A percentile compares a stretch with the other conserved stretches of the same genome.
Conservation (phyloP, 2,888 invertebrate species). For the Meta bourneti region DNA sequence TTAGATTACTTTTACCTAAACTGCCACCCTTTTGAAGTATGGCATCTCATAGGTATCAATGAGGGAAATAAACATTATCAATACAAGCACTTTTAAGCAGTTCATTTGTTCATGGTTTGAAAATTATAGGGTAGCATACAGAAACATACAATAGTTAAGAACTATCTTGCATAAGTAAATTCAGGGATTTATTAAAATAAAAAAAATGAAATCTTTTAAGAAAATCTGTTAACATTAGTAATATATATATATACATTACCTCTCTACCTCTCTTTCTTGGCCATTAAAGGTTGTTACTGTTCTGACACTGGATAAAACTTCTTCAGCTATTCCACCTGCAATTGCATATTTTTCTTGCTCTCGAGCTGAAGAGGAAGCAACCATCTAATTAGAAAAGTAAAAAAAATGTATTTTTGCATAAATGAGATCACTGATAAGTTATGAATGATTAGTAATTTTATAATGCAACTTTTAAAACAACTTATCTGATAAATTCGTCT, state of each 20-base stretch:
- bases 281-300: conserved; percentile 80
- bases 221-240: no score
- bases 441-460: not conserved
- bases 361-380: conserved; percentile 81
- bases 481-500: no score
- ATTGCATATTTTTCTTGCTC: conserved; percentile 81
- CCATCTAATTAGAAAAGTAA: conserved; percentile 79
- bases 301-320: conserved; percentile 80
- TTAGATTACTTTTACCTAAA: no score
- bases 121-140: no score
- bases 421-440: not conserved
- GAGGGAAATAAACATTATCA: no score
- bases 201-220: no score
- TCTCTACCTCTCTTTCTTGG: conserved; percentile 79
- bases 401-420: not conserved
- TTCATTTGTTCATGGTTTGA: no score
- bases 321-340: conserved; percentile 80
- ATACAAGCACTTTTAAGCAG: not conserved
- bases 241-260: conserved; percentile 76
- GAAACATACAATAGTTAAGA: no score
- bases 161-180: no score
- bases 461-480: not conserved
- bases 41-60: no score
- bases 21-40: no score
- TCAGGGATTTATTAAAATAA: no score